Percentiles rank a stretch among this genome's conserved stretches.
Conservation (phyloP, 2,113 vertebrate genomes). For the Gnathonemus longibarbis region DNA sequence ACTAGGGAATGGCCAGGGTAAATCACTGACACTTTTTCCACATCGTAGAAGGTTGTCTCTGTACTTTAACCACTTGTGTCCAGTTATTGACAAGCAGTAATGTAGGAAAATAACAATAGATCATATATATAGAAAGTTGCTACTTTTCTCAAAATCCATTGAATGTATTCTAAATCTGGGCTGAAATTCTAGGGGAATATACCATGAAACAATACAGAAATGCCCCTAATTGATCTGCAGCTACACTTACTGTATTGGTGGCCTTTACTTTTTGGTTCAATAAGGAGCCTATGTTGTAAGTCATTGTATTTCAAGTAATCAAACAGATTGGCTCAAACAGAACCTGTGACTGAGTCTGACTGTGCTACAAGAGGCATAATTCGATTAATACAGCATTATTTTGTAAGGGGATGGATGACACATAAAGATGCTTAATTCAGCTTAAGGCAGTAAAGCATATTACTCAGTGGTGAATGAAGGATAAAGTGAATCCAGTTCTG, state of each 20-base stretch:
- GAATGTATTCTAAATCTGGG: slow-evolving; percentile 7
- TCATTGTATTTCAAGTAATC: slow-evolving; percentile 44
- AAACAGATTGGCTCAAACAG: not conserved
- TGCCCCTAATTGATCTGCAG: slow-evolving; percentile 4
- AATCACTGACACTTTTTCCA: not conserved
- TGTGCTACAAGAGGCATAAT: slow-evolving; percentile 49
- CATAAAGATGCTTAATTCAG: slow-evolving; percentile 61
- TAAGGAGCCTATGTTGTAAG: slow-evolving; percentile 17
- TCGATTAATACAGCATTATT: slow-evolving; percentile 59
- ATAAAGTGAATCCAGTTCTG: slow-evolving; percentile 53
- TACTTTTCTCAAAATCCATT: not conserved
- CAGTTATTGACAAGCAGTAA: slow-evolving; percentile 9
- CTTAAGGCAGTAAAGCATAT: slow-evolving; percentile 58
- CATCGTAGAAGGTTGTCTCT: not conserved
- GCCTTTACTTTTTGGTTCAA: slow-evolving; percentile 18
- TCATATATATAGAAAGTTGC: not conserved
- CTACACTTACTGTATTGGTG: not conserved
- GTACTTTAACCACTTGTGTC: slow-evolving; percentile 7
- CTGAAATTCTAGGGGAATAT: slow-evolving; percentile 13
- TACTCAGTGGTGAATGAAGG: slow-evolving; percentile 60
- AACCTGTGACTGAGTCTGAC: not conserved
- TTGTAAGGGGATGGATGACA: slow-evolving; percentile 56
- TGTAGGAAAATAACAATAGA: not conserved
- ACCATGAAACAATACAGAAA: slow-evolving; percentile 26
- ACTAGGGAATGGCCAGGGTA: not conserved